Evolutionary conservation across 2,888 invertebrate species (phyloP).

Genomic region (Agriopis leucophaearia): DNA sequence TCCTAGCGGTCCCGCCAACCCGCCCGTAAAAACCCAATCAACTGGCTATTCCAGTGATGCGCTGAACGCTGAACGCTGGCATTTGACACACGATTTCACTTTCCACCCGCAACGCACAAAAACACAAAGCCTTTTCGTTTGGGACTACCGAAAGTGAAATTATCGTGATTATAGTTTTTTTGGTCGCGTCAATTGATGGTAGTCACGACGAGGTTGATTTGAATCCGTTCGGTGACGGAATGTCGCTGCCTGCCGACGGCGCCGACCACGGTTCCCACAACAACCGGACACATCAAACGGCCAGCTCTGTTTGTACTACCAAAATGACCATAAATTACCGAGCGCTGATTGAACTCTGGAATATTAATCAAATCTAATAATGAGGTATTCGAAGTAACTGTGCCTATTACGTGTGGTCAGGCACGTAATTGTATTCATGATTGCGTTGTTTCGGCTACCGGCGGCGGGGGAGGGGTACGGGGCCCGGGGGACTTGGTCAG

Average conservation of each 20-base stretch:
- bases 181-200: constrained; percentile 26
- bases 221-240: constrained; percentile 28
- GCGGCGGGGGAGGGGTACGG: constrained; percentile 46
- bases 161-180: constrained; percentile 47
- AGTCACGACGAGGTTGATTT: constrained; percentile 35
- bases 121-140: constrained; percentile 43
- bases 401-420: constrained; percentile 34
- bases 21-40: constrained; percentile 80
- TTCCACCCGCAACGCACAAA: constrained; percentile 53
- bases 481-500: constrained; percentile 4
- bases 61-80: constrained; percentile 52
- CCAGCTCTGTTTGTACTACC: constrained; percentile 30
- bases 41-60: constrained; percentile 68
- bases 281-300: constrained; percentile 27
- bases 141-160: constrained; percentile 49
- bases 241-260: constrained; percentile 7
- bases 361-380: constrained; percentile 47
- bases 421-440: constrained; percentile 36
- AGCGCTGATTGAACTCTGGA: constrained; percentile 38
- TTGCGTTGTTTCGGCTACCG: constrained; percentile 42
- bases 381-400: constrained; percentile 40
- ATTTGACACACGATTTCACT: constrained; percentile 74
- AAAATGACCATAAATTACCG: constrained; percentile 39
- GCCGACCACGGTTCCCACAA: constrained; percentile 39
- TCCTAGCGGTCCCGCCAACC: constrained; percentile 75